Evolutionary conservation across 2,888 invertebrate species (phyloP).

Genomic region (Metallyticus violacea): DNA sequence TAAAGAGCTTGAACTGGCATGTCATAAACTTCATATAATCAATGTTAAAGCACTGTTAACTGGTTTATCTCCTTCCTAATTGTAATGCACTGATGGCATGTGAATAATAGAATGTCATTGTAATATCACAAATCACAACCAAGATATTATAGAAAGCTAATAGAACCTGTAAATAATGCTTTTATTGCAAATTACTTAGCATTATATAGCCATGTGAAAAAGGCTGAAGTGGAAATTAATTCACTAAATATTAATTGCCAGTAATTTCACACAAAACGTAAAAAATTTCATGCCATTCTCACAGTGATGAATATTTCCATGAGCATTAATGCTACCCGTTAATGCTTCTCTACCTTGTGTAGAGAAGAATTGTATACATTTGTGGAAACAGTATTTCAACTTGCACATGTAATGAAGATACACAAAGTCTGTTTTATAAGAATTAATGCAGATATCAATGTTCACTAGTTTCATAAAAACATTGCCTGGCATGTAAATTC

Average conservation of each 20-base stretch:
- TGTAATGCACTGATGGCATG: background rate
- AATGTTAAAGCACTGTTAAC: background rate
- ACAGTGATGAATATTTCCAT: background rate
- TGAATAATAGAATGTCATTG: too few relatives aligned
- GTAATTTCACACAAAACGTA: background rate
- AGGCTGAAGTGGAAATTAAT: too few relatives aligned
- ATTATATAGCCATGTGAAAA: background rate
- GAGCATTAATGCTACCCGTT: background rate
- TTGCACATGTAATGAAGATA: background rate
- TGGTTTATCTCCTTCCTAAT: background rate
- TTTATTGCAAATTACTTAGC: background rate
- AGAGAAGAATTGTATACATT: background rate
- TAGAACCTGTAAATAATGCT: background rate
- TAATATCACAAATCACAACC: too few relatives aligned
- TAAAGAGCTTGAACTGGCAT: background rate
- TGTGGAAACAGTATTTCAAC: background rate
- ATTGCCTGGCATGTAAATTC: background rate
- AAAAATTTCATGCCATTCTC: background rate
- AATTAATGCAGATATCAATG: background rate
- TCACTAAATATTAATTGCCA: background rate
- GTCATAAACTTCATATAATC: background rate
- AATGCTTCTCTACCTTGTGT: background rate
- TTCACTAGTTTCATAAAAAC: background rate
- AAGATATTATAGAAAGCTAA: background rate
- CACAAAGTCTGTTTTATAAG: background rate